Percentiles rank a stretch among this genome's conserved stretches.
Evolutionary conservation across 2,113 vertebrate genomes (phyloP).

Genomic region (Siniperca knerii): DNA sequence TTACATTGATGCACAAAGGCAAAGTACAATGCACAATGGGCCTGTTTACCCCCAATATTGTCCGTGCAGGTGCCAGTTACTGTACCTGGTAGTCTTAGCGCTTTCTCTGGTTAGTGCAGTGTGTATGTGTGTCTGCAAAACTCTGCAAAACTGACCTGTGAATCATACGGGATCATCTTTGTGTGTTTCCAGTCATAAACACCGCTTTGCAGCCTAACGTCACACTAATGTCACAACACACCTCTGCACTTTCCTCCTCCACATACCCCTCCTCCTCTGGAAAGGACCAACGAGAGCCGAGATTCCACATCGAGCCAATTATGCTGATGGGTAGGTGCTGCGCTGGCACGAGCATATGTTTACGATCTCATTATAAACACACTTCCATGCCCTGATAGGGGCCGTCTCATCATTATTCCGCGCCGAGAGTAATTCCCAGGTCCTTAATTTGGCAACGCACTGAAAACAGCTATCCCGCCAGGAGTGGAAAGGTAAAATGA

Average conservation of each 20-base stretch:
- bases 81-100: neutral
- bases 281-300: constrained; percentile 55
- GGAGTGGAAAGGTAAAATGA: constrained; percentile 48
- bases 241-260: constrained; percentile 26
- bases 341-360: constrained; percentile 76
- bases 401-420: constrained; percentile 71
- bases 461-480: constrained; percentile 47
- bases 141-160: neutral
- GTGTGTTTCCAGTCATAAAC: constrained; percentile 6
- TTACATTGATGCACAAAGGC: constrained; percentile 57
- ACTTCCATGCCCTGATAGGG: constrained; percentile 66
- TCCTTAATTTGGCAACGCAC: constrained; percentile 71
- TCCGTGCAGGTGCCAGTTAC: constrained; percentile 44
- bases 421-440: constrained; percentile 67
- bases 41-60: constrained; percentile 33
- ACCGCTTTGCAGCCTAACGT: constrained; percentile 7
- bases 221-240: constrained; percentile 36
- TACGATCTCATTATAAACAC: constrained; percentile 78
- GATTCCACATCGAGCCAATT: constrained; percentile 75
- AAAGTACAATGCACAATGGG: constrained; percentile 52
- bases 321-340: constrained; percentile 70
- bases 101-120: neutral
- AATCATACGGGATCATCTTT: constrained; percentile 21
- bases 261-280: constrained; percentile 32
- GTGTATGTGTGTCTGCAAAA: neutral